Percentiles rank a stretch among this genome's conserved stretches.
Conservation (phyloP, 2,797 vertebrate genomes). For the Thunnus albacares region DNA sequence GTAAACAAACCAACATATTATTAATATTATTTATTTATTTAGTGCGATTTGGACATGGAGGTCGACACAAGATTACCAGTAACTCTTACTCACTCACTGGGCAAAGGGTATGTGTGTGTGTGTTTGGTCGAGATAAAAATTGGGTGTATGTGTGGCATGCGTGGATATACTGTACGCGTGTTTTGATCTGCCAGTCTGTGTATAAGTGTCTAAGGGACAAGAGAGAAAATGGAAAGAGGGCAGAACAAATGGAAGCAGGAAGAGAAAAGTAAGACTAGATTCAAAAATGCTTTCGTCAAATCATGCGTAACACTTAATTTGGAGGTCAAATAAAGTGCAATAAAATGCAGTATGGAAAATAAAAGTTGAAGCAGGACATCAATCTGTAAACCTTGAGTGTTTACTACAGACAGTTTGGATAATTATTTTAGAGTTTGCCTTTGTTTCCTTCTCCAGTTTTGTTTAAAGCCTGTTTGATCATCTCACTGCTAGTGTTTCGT, state of each 20-base stretch:
- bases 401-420: neutral
- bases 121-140: neutral
- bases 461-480: neutral
- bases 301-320: no score
- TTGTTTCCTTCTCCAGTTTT: neutral
- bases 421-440: no score
- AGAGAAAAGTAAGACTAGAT: no score
- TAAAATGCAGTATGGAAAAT: no score
- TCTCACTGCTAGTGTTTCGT: neutral
- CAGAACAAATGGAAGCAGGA: neutral
- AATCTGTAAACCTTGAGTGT: neutral
- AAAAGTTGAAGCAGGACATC: conserved; percentile 3
- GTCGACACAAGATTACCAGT: neutral
- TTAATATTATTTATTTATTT: neutral
- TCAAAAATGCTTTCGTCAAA: no score
- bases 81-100: no score
- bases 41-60: neutral
- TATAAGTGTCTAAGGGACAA: neutral
- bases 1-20: neutral
- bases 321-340: conserved; percentile 5
- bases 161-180: neutral
- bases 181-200: neutral
- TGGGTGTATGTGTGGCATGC: neutral
- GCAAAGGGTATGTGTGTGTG: neutral
- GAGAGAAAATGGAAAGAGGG: no score